Evolutionary conservation across 92 coral and sea anemone genomes (phyloP), one percentile per base, ranked within the genome.

Genomic region (Phenganax subtilis): DNA sequence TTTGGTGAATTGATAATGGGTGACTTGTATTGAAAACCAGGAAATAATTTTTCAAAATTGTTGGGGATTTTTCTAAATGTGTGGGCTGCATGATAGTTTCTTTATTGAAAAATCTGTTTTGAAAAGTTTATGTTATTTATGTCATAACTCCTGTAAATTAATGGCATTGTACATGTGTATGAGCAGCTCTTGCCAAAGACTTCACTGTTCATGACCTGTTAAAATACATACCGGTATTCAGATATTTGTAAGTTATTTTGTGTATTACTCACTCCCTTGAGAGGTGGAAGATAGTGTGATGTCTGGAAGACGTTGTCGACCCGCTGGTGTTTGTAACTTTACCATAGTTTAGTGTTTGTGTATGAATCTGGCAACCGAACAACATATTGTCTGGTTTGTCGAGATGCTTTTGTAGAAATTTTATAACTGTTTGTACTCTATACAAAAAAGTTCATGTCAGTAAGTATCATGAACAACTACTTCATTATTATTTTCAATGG

Each of bases 161-260:
- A 51, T 51, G 55, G 28, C n/a, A 17, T 30, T 11, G 75, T 71
- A 17, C 6, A 6, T 71, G 8, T 71, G 6, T 47, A 5, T 9
- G 10, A 53, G 63, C 83, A 79, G 63, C 83, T 79, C 83, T 79
- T 79, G 83, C 83, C 31, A 68, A 30, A 64, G 15, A 55, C 83
- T 79, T 79, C 83, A 79, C 83, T 62, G 7, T 61, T 79, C 83
- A 79, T 79, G 73, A 79, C 83, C 83, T 63, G 12, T 1, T 8
- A 52, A 51, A 52, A 55, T 27, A 37, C 51, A 29, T 55, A 47
- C 51, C 61, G 54, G 57, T 58, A 30, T 28, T 51, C 44, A 79
- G 28, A 27, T 16, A 52, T 63, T 60, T 51, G 59, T 76, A 63
- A 76, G 16, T 76, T 15, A 30, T 51, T 17, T 27, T 55, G 51